phyloP scores from a whole-genome alignment of 2,888 invertebrate species.

The Campoplex capitator region DNA sequence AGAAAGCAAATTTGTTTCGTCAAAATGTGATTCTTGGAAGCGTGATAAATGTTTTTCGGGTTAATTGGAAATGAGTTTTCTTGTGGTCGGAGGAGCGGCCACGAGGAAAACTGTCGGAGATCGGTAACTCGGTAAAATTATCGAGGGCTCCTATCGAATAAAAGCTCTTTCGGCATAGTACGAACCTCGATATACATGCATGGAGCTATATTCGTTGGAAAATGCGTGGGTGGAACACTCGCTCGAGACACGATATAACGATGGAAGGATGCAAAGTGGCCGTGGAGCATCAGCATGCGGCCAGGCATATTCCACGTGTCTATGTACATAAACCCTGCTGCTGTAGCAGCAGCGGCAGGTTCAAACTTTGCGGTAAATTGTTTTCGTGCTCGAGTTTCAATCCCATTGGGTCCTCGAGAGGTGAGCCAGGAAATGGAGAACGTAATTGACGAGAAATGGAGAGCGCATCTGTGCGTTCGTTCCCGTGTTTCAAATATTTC shows the following conservation, averaged over 20 bases:
- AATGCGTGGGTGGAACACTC: not conserved
- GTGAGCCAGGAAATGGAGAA: constrained; percentile 53
- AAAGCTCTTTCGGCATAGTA: not conserved
- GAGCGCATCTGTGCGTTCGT: constrained; percentile 15
- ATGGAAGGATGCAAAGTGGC: not conserved
- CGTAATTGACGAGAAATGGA: constrained; percentile 58
- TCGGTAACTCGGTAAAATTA: not conserved
- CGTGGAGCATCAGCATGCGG: not conserved
- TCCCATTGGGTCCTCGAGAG: constrained; percentile 23
- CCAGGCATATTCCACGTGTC: constrained; percentile 8
- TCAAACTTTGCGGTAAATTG: constrained; percentile 57
- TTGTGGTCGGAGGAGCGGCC: too few species aligned
- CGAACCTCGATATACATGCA: not conserved
- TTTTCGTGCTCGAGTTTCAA: constrained; percentile 47
- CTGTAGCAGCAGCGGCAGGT: not conserved
- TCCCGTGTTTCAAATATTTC: not conserved
- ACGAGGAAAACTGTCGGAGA: too few species aligned
- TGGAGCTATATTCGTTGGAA: not conserved
- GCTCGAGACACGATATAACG: not conserved
- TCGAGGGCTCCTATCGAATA: not conserved
- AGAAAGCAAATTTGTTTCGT: too few species aligned
- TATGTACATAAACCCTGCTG: constrained; percentile 6
- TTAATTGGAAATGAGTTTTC: too few species aligned
- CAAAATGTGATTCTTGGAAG: too few species aligned
- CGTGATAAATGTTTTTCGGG: too few species aligned